Base-by-base conservation (phyloP, 2,888 invertebrate genomes). In the Lampropteryx suffumata region DNA sequence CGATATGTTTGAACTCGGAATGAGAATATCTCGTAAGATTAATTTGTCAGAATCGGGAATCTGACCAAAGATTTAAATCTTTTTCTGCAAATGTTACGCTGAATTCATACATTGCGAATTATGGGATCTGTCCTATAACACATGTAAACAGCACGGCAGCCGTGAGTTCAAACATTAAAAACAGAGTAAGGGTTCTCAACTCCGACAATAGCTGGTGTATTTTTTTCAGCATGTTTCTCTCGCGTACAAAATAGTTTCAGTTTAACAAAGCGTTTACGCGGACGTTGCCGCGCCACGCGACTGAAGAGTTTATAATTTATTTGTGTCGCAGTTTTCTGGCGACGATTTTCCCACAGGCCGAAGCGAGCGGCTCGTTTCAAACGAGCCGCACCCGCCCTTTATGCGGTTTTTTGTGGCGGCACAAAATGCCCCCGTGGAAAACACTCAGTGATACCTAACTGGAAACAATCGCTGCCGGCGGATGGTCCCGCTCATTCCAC, bases 381-480 rank as follows among this genome's bases (percentile, higher is more conserved):
- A 90, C 87, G 88, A 84, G 81, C 82, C 85, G 82, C 82, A 79
- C 81, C 83, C 83, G 86, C 84, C 90, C 88, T 89, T 89, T 88
- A 84, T 88, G 88, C 81, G 84, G 84, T 82, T 88, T 89, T 90
- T 89, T 89, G 87, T 85, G 80, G 79, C 84, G 76, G 76, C 83
- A 86, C 84, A 85, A 85, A 88, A 90, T 88, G 82, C 86, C 76
- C 81, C 82, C 72, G 82, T 84, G 87, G 83, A 89, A 88, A 90
- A 88, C 88, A 89, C 87, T 86, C 90, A 87, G 90, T 89, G 89
- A 90, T 90, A n/a, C n/a, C n/a, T n/a, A 90, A 88, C 90, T 87
- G 88, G 88, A 79, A 87, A 90, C 88, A 90, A 89, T 89, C 90
- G 90, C 82, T 81, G 88, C 87, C 86, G 89, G 81, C 89, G 91